Base-by-base conservation (phyloP, 2,888 invertebrate genomes). In the Folsomia candida region DNA sequence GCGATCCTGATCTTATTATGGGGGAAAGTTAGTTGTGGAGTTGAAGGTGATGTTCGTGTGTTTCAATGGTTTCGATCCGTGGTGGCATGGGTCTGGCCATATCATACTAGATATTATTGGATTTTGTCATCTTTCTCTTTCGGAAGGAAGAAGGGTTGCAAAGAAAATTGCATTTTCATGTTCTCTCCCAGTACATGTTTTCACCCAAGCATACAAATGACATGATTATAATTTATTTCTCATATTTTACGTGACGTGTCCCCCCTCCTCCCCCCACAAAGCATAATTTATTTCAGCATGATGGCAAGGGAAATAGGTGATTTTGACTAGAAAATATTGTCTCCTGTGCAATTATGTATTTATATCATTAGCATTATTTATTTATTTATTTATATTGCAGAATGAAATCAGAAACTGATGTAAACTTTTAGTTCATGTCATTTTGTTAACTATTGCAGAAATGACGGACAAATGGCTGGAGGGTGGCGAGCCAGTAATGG, bases 401-500 rank as follows among this genome's bases (percentile, higher is more conserved):
- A n/a, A n/a, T n/a, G n/a, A 47, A 64, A 51, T 51, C 51, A 51
- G 26, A 64, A 47, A 37, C 37, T 37, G 37, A 9, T 37, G 14
- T 37, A 9, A 14, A 37, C 14, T 37, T n/a, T n/a, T n/a, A n/a
- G 37, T 37, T 37, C 14, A 37, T 37, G n/a, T n/a, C n/a, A 37
- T 37, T 37, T 37, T 37, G 4, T 9, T 37, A 37, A 14, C 11
- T 54, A 60, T 63, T 76, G n/a, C 66, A 78, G 78, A 76, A 66
- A 70, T 78, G 29, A 72, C 75, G 61, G 78, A 78, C 69, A 73
- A 74, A 66, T 78, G 76, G 76, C 72, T 76, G 57, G 70, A 74
- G 71, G 70, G 67, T 11, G 67, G 70, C 59, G 74, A 74, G 63
- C 76, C 76, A 1, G 81, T 81, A 69, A 78, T 81, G 70, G 82